phyloP scores from a whole-genome alignment of 2,888 invertebrate genomes.

The Amphipyra berbera region DNA sequence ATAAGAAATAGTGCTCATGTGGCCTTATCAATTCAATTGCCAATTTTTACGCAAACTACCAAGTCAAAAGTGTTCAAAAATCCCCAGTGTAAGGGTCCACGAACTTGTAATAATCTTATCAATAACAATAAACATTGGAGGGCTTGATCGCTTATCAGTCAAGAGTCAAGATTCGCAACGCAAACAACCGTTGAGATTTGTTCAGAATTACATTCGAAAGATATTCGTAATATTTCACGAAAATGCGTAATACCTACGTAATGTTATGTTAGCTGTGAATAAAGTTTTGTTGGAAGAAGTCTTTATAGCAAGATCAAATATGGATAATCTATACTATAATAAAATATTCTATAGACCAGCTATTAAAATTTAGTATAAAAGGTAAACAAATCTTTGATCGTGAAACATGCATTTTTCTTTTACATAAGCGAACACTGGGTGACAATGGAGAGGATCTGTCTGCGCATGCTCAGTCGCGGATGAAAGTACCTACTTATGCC shows the following conservation, averaged over 20 bases:
- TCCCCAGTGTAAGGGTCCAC: conserved; percentile 9
- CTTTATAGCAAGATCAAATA: no score
- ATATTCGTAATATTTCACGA: neutral
- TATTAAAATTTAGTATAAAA: no score
- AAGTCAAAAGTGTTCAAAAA: neutral
- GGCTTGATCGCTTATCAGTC: conserved; percentile 47
- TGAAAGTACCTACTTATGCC: no score
- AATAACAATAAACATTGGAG: conserved; percentile 37
- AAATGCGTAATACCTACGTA: neutral
- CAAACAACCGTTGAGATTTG: conserved; percentile 49
- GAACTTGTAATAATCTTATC: conserved; percentile 48
- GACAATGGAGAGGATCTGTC: no score
- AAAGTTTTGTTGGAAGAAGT: neutral
- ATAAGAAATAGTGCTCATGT: no score
- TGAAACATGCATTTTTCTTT: no score
- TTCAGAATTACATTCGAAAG: conserved; percentile 3
- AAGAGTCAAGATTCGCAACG: conserved; percentile 56
- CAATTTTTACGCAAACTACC: neutral
- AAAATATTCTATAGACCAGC: no score
- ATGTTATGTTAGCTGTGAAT: neutral
- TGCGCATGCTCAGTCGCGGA: no score
- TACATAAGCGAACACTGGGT: no score
- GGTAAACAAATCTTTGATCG: no score
- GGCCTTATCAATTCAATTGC: no score
- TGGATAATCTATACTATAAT: no score